Base-by-base conservation (phyloP, 2,797 vertebrate genomes). In the Dallia pectoralis region DNA sequence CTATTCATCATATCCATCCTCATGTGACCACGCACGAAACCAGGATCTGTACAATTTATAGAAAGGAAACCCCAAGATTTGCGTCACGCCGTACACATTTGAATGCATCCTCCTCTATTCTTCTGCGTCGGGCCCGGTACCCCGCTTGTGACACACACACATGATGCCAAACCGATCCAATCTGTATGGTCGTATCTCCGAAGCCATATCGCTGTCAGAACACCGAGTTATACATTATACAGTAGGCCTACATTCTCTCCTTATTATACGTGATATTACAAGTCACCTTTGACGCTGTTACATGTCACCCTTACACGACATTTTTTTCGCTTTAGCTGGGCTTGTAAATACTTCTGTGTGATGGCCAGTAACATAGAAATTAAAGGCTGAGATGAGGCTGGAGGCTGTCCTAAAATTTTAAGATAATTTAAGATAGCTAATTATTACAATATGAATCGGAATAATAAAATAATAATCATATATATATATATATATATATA, bases 31-130 rank as follows among this genome's bases (percentile, higher is more conserved):
- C 74, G 81, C 82, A 82, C 74, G 81, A 72, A 84, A 83, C 79
- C 87, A 79, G 85, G 88, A 89, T 86, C 87, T 87, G 88, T 85
- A 87, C 86, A 74, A 85, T 90, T 88, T 87, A 90, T 85, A 81
- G 84, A 89, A 87, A 88, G 90, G 88, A 86, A 90, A 91, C 82
- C 87, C 86, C 82, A 79, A 85, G 84, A 88, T 82, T 87, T 80
- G 82, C 90, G 87, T 91, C 91, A 90, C 59, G 73, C 59, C 80
- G 75, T 82, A 76, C 80, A 78, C 81, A 77, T 83, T 81, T 83
- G 67, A 85, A 67, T 49, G 29, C 49, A 49, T 84, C 65, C 81
- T 76, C 74, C 33, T 66, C 69, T 53, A 69, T 70, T 81, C 69
- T 74, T 74, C 75, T 30, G 36, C 65, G 47, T 69, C 71, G 51